Evolutionary conservation across 2,797 vertebrate genomes (phyloP), one percentile per base, ranked within the genome.

Genomic region (Fringilla coelebs): DNA sequence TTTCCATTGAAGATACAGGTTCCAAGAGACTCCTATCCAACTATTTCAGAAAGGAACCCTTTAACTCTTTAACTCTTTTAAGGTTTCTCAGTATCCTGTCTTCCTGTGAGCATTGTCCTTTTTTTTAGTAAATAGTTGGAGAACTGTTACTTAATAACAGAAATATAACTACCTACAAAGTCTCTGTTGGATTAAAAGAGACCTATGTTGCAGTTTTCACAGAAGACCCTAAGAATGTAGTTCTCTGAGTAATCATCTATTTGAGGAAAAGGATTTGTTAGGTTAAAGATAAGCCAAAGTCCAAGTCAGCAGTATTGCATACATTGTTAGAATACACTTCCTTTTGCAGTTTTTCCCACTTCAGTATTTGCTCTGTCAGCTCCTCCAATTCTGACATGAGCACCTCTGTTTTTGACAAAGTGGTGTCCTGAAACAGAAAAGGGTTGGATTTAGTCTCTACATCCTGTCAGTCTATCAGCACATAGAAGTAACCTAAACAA

Each of bases 291-390:
- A 96, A 97, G 80, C 61, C 85, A 25, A 86, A 89, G 91, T 94
- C 96, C 88, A 96, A 74, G 79, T 96, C 95, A 78, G 61, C 20
- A 77, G 90, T 79, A 46, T 60, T 92, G 85, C 84, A 71, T 32
- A 96, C 67, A 34, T 79, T 93, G 51, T 31, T 76, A 86, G 85
- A 96, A 34, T 94, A 97, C 11, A 49, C 36, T 84, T 90, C 86
- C 49, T 96, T 98, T 80, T 97, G 98, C 79, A 95, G 74, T 34
- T 98, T 93, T 89, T 90, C 92, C 98, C 98, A 98, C 24, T 94
- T 97, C 84, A 98, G 10, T 95, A 98, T 98, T 88, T 97, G 92
- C 24, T 98, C 96, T 86, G 94, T 75, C 82, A 98, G 75, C 60
- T 98, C 93, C 94, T 98, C 97, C 87, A 97, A 85, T 29, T 98